Evolutionary conservation across 2,797 vertebrate species (phyloP), one percentile per base, ranked within the genome.

Genomic region (Mormyrops attenuatus): DNA sequence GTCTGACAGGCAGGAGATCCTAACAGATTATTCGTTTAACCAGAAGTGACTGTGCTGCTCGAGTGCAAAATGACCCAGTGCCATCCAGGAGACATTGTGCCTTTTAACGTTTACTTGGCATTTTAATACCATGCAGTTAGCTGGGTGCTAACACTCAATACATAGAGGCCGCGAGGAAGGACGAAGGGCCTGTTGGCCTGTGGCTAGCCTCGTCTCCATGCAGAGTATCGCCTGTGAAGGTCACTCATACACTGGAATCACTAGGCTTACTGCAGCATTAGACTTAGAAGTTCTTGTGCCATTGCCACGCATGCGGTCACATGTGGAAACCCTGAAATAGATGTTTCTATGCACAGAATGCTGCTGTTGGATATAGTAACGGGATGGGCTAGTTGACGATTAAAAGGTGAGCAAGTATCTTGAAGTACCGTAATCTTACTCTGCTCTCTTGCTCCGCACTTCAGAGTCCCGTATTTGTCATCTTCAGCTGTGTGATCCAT

Each of bases 21-120:
- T 88, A 84, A 82, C 66, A 82, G 86, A 88, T 82, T 47, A 82
- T 52, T 87, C 66, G 38, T 15, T 57, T 88, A 60, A 88, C 52
- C 66, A 90, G 22, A 52, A 82, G 89, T 49, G 85, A 82, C 85
- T 73, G 85, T 55, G 85, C 52, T 73, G 50, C 60, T 80, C 63
- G 30, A 87, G 89, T 87, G 57, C 89, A 57, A 44, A 90, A 87
- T 38, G 57, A 57, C 11, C 86, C 73, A 57, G 47, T 49, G 50
- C 38, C n/a, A 9, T 73, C 57, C 44, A 60, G 57, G 41, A 57
- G 89, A 55, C 47, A 26, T 7, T 66, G 8, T 88, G 87, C 85
- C 52, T 88, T 38, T 88, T 88, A 88, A 47, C 38, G 38, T 60
- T 63, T 63, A 60, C 11, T 89, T 89, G 53, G 38, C 88, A 57